These are phyloP conservation scores for Drosophila anomalata DNA, from an alignment of 2,888 invertebrate species.

Conservation along the genomic window DNA sequence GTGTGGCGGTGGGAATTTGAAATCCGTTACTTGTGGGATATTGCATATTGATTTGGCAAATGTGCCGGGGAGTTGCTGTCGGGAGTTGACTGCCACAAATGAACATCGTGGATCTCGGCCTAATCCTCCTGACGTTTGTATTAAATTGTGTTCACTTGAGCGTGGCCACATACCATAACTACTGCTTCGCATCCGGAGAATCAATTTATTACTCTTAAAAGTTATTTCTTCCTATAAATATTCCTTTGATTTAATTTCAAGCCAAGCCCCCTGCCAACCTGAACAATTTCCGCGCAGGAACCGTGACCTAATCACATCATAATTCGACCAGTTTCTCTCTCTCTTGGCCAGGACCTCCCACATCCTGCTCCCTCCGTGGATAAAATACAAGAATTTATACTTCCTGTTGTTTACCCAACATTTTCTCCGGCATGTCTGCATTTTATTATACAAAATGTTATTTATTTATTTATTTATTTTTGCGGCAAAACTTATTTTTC, in stretches of 20 bases:
- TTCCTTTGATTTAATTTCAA: conserved; percentile 4
- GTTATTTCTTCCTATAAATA: neutral
- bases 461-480: conserved; percentile 71
- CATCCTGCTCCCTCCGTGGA: conserved; percentile 2
- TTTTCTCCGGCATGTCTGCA: conserved; percentile 14
- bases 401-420: conserved; percentile 64
- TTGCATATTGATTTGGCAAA: conserved; percentile 58
- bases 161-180: neutral
- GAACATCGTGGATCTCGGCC: conserved; percentile 6
- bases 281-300: conserved; percentile 38
- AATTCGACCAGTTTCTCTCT: conserved; percentile 37
- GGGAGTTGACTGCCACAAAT: conserved; percentile 27
- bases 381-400: conserved; percentile 46
- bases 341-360: neutral
- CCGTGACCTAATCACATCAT: conserved; percentile 53
- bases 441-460: conserved; percentile 57
- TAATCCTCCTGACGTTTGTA: conserved; percentile 1
- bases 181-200: neutral
- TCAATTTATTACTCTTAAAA: neutral
- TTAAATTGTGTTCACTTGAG: conserved; percentile 15
- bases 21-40: conserved; percentile 49
- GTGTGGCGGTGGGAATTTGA: conserved; percentile 24
- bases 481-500: conserved; percentile 63
- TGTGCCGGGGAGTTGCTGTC: conserved; percentile 41
- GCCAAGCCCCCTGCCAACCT: conserved; percentile 5